Evolutionary conservation across 1,140 invertebrate species (phyloP), one percentile per base, ranked within the genome.

Genomic region (Colletes latitarsis): DNA sequence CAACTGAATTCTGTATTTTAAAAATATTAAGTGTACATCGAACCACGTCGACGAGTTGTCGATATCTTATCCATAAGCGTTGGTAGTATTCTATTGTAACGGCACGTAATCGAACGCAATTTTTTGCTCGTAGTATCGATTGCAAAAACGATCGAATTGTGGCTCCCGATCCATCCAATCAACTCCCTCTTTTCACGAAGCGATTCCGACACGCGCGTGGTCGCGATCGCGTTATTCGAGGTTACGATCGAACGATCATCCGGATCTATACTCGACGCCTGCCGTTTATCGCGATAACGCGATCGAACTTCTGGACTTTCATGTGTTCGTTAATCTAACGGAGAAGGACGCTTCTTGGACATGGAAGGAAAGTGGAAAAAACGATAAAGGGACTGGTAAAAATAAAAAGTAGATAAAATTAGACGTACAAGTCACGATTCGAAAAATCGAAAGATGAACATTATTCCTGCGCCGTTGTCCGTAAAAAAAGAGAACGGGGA

Each of bases 241-340:
- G 77, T 84, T 76, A 85, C 76, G 77, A 84, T 84, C 82, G 69
- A 70, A 60, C 75, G 53, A 60, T 6, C 43, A 66, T 19, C 57
- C 60, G 72, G 67, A 82, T 82, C 46, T 81, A 68, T 73, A 74
- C 83, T 82, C 71, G 69, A 77, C 77, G 70, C 62, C 30, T 1
- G 72, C 0, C 60, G 21, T 39, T 75, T 75, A 68, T 58, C 75
- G 77, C n/a, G 76, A 78, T 73, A 64, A 72, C 68, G 15, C 60
- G n/a, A 14, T 78, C 76, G 52, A 17, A 52, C 43, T 52, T 77
- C 57, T 52, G 67, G 55, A 41, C 62, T 41, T 46, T 46, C 43
- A 0, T 46, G 6, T 46, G 9, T 6, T 46, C 9, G 9, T 46
- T 9, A 3, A 9, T 46, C 43, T 30, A 30, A 30, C 43, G 43